phyloP scores from a whole-genome alignment of 2,113 vertebrate genomes.

The Alces alces region DNA sequence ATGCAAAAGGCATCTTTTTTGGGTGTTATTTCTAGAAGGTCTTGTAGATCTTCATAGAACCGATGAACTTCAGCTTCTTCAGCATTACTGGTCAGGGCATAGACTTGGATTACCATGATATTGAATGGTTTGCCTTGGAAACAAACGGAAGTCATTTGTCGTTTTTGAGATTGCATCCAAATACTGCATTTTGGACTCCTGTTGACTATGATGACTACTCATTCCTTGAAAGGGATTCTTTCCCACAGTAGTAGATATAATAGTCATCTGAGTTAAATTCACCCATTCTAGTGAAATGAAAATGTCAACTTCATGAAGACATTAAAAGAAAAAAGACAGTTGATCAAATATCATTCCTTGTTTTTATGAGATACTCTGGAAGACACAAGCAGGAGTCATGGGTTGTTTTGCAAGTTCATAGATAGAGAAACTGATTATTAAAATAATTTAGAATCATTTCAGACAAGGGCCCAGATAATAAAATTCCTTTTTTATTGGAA shows the following conservation, averaged over 20 bases:
- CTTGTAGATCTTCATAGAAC: not conserved
- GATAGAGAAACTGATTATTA: not conserved
- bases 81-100: not conserved
- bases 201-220: not conserved
- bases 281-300: not conserved
- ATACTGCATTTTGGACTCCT: not conserved
- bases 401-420: not conserved
- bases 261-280: not conserved
- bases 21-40: not conserved
- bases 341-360: not conserved
- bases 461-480: not conserved
- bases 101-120: not conserved
- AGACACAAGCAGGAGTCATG: not conserved
- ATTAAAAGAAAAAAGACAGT: not conserved
- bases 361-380: not conserved
- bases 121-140: not conserved
- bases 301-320: not conserved
- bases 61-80: not conserved
- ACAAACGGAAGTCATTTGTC: not conserved
- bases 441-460: not conserved
- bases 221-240: not conserved
- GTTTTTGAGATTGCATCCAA: not conserved
- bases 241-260: not conserved
- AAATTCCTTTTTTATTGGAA: not conserved
- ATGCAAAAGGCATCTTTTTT: rapidly evolving